A percentile compares a stretch with the other conserved stretches of the same genome.
Evolutionary conservation across 2,113 vertebrate genomes (phyloP).

Genomic region (Sylvietta virens): DNA sequence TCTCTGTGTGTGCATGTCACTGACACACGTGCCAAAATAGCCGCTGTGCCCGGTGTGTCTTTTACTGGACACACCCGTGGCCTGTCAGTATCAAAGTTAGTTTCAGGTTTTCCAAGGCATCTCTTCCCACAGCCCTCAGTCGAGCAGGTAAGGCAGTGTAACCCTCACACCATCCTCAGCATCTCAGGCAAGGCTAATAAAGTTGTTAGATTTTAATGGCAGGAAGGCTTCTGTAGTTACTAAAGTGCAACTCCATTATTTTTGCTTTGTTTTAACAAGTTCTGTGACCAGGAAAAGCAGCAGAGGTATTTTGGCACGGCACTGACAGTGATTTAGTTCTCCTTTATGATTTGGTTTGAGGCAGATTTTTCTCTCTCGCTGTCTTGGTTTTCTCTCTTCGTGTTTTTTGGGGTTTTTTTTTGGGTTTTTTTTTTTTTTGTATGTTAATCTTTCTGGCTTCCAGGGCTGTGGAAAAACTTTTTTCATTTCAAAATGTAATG

Average conservation of each 20-base stretch:
- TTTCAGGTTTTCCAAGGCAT: neutral
- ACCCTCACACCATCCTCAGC: neutral
- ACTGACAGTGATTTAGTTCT: conserved; percentile 11
- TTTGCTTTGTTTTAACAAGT: conserved; percentile 52
- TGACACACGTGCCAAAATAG: neutral
- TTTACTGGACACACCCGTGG: neutral
- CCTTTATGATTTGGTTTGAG: conserved; percentile 42
- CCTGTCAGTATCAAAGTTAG: neutral
- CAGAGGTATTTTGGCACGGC: neutral
- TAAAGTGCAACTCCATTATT: neutral
- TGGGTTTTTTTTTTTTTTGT: neutral
- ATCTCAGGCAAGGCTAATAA: neutral
- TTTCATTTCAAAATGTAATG: conserved; percentile 25
- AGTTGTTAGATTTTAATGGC: neutral
- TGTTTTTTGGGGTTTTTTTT: neutral
- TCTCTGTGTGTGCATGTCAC: neutral
- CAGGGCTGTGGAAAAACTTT: conserved; percentile 44
- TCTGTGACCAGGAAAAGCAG: conserved; percentile 14
- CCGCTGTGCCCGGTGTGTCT: neutral
- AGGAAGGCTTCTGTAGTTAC: neutral
- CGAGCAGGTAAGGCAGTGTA: neutral
- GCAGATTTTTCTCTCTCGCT: neutral
- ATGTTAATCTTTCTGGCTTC: conserved; percentile 10
- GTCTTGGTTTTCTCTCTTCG: neutral
- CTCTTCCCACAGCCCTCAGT: neutral